Conservation (phyloP, 1,140 invertebrate species). For the Eubasilissa regina region DNA sequence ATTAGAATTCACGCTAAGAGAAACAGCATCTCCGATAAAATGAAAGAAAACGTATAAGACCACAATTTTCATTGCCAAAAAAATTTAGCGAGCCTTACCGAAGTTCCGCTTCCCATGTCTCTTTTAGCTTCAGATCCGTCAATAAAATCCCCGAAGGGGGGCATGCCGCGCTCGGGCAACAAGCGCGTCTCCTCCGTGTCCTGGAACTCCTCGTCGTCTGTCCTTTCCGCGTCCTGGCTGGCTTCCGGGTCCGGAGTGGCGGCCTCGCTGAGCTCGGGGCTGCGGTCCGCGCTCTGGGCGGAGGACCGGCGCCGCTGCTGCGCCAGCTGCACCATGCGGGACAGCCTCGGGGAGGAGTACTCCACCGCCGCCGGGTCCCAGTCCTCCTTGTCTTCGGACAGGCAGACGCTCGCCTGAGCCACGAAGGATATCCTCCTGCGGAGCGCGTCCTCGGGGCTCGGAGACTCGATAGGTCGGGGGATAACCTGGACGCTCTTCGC, state of each 20-base stretch:
- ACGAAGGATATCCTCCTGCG: conserved; percentile 69
- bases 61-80: too few relatives aligned
- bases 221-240: conserved; percentile 58
- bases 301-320: conserved; percentile 60
- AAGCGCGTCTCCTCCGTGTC: conserved; percentile 67
- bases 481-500: conserved; percentile 63
- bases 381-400: conserved; percentile 67
- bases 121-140: conserved; percentile 63
- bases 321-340: conserved; percentile 69
- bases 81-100: conserved; percentile 62
- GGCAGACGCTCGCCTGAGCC: conserved; percentile 64
- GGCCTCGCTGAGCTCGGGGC: conserved; percentile 20
- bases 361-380: conserved; percentile 58
- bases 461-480: conserved; percentile 68
- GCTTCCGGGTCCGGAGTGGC: neutral
- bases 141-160: conserved; percentile 70
- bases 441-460: conserved; percentile 66
- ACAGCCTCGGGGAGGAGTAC: conserved; percentile 65
- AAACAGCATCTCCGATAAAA: too few relatives aligned
- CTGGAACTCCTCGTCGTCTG: conserved; percentile 64
- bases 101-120: conserved; percentile 60
- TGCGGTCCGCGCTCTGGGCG: conserved; percentile 1
- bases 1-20: too few relatives aligned
- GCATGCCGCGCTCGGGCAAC: conserved; percentile 64
- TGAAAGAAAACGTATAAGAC: too few relatives aligned